Evolutionary conservation across 2,797 vertebrate genomes (phyloP).

Genomic region (Sarcoramphus papa): DNA sequence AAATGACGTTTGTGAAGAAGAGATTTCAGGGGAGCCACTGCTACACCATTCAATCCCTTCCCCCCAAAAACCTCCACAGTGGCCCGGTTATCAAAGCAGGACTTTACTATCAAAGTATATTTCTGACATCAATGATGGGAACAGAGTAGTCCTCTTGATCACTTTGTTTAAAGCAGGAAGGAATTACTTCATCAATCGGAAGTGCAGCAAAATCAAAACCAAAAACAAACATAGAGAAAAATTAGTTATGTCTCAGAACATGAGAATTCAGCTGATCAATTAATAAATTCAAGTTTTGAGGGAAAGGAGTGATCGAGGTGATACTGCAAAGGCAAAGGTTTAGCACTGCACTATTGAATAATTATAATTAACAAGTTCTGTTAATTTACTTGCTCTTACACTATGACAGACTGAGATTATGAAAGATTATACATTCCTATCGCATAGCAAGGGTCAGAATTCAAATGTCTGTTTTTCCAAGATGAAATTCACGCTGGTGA

Average conservation of each 20-base stretch:
- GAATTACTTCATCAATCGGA: background rate
- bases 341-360: background rate
- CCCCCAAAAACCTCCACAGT: background rate
- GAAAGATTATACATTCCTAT: background rate
- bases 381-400: background rate
- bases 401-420: background rate
- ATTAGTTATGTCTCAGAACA: background rate
- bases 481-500: background rate
- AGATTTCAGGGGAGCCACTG: background rate
- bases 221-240: background rate
- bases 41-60: rapidly evolving
- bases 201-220: background rate
- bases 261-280: background rate
- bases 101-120: background rate
- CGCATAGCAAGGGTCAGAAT: background rate
- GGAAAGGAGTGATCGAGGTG: background rate
- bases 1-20: background rate
- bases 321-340: background rate
- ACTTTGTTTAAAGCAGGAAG: background rate
- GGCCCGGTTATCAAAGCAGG: background rate
- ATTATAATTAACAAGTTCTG: background rate
- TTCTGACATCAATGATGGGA: background rate
- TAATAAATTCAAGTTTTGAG: background rate
- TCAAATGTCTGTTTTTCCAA: background rate
- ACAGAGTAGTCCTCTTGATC: background rate